Percentiles rank a stretch among this genome's conserved stretches.
Evolutionary conservation across 2,888 invertebrate genomes (phyloP).

Genomic region (Cremastinae sp.): DNA sequence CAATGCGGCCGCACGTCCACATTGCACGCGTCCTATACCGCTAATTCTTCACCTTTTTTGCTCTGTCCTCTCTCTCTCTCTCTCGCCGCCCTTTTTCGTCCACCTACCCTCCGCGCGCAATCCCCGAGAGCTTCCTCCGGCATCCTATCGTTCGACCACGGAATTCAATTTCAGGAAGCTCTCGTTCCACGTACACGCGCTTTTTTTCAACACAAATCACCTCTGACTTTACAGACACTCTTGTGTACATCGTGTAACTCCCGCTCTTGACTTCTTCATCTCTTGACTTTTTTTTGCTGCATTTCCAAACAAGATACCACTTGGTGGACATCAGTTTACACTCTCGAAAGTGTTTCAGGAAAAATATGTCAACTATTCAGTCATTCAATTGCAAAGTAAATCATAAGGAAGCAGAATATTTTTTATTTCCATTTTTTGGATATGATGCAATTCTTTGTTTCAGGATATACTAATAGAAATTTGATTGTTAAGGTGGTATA

Average conservation of each 20-base stretch:
- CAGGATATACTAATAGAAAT: no score
- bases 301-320: no score
- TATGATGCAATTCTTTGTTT: no score
- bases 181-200: slow-evolving; percentile 36
- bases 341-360: no score
- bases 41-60: slow-evolving; percentile 75
- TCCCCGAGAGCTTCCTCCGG: slow-evolving; percentile 38
- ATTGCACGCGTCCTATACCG: slow-evolving; percentile 78
- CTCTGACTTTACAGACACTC: slow-evolving; percentile 29
- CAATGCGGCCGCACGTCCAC: slow-evolving; percentile 74
- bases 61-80: slow-evolving; percentile 53
- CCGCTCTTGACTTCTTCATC: slow-evolving; percentile 22
- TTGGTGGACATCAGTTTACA: no score
- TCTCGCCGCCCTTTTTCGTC: slow-evolving; percentile 58
- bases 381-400: no score
- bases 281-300: slow-evolving; percentile 24
- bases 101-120: slow-evolving; percentile 55
- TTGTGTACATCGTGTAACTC: slow-evolving; percentile 10
- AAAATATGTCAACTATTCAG: no score
- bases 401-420: no score
- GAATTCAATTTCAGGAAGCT: slow-evolving; percentile 74
- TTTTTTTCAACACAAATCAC: slow-evolving; percentile 51
- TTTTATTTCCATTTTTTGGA: no score
- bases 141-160: slow-evolving; percentile 55
- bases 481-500: no score